phyloP scores from a whole-genome alignment of 2,888 invertebrate species.

The Synanthedon tipuliformis region DNA sequence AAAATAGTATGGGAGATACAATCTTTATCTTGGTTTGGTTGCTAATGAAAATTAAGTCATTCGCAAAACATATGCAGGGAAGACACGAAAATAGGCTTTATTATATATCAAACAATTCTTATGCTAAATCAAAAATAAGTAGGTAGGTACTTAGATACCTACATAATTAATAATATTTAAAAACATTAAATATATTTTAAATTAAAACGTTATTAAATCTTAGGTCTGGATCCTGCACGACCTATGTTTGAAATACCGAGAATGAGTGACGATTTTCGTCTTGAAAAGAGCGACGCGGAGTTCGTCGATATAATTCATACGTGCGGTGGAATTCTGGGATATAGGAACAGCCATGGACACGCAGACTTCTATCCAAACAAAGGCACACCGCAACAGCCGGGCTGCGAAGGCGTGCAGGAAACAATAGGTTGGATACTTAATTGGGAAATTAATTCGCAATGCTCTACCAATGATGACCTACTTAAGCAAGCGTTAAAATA shows the following conservation, averaged over 20 bases:
- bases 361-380: conserved; percentile 82
- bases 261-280: conserved; percentile 36
- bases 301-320: conserved; percentile 84
- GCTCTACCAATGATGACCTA: too few relatives aligned
- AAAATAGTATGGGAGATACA: too few relatives aligned
- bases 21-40: too few relatives aligned
- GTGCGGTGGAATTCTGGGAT: conserved; percentile 75
- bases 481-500: too few relatives aligned
- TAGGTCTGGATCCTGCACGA: conserved; percentile 75
- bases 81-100: too few relatives aligned
- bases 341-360: conserved; percentile 73
- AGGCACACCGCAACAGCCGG: conserved; percentile 76
- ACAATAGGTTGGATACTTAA: conserved; percentile 40
- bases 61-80: too few relatives aligned
- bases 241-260: conserved; percentile 70
- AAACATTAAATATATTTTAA: conserved; percentile 1
- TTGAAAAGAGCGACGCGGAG: conserved; percentile 75
- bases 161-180: too few relatives aligned
- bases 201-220: conserved; percentile 2
- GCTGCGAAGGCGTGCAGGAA: conserved; percentile 66
- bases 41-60: too few relatives aligned
- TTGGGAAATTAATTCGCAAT: too few relatives aligned
- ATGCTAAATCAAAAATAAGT: not conserved
- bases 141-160: not conserved
- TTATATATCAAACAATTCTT: too few relatives aligned